These are phyloP conservation scores for Oreochromis grahami DNA, from an alignment of 2,797 vertebrate species.

Conservation along the genomic window DNA sequence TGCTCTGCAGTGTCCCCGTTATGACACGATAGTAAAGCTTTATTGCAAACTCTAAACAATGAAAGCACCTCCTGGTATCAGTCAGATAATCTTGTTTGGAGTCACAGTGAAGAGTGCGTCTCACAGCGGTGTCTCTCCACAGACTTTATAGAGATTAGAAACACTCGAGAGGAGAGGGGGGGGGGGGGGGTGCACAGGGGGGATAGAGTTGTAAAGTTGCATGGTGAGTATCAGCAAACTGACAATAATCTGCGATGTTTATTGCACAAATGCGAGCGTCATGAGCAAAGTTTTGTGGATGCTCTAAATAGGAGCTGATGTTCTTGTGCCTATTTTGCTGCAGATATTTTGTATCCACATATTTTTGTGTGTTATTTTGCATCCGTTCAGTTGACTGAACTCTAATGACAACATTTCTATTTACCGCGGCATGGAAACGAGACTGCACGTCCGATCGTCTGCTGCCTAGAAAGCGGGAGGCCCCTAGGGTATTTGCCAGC, in stretches of 20 bases:
- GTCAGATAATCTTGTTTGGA: constrained; percentile 42
- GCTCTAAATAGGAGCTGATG: background rate
- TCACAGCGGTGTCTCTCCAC: constrained; percentile 31
- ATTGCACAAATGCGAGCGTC: background rate
- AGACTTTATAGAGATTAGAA: constrained; percentile 58
- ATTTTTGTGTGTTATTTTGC: background rate
- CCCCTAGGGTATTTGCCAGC: constrained; percentile 54
- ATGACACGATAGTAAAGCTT: background rate
- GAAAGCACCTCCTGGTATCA: constrained; percentile 15
- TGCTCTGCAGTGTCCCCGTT: background rate
- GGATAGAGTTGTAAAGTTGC: background rate
- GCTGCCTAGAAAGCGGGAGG: constrained; percentile 35
- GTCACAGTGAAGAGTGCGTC: constrained; percentile 36
- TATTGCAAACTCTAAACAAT: constrained; percentile 22
- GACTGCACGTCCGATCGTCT: constrained; percentile 24
- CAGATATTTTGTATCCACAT: background rate
- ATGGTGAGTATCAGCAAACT: background rate
- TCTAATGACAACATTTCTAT: constrained; percentile 29
- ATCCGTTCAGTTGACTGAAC: constrained; percentile 4
- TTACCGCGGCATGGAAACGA: constrained; percentile 18
- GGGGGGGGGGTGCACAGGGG: background rate
- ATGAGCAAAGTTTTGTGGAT: background rate
- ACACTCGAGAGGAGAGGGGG: constrained; percentile 50
- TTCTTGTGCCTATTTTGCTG: background rate
- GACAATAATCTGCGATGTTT: constrained; percentile 21